Evolutionary conservation across 2,888 invertebrate species (phyloP), one percentile per base, ranked within the genome.

Genomic region (Arge pagana): DNA sequence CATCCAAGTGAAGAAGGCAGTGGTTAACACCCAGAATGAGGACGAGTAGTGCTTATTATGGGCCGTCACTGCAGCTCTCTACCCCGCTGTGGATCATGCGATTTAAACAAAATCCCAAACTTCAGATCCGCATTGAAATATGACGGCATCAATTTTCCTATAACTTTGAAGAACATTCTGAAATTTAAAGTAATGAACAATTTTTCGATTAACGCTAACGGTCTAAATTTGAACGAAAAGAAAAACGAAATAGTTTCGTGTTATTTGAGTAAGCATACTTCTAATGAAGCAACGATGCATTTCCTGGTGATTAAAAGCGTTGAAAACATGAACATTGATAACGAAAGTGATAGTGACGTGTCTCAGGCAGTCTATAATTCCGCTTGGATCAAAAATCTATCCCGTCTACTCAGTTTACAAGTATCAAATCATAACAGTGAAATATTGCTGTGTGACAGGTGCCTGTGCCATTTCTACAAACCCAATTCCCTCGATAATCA

Each of bases 21-120:
- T 63, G 10, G 50, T 62, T 13, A 63, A 66, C 43, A 54, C 65
- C 3, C 30, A 56, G 52, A 64, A 64, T 48, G 41, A 55, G 24
- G 57, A 65, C 43, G 24, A 55, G 7, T 56, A 48, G 37, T 62
- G 62, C 36, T 62, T 63, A 48, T 24, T 55, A 4, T 63, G 57
- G 57, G 50, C 55, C 0, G 30, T 61, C 1, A 18, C 43, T 0
- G 61, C 61, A 6, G 53, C 61, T n/a, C 43, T 62, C 16, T 24
- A 53, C 50, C 61, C 62, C 10, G 24, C 30, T 2, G 15, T 15
- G 6, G 2, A 16, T 10, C 4, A 57, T 50, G n/a, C 41, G 11
- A n/a, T n/a, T n/a, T n/a, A n/a, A n/a, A n/a, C n/a, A n/a, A n/a
- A n/a, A n/a, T n/a, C n/a, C n/a, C n/a, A n/a, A n/a, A 13, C 15